Conservation (phyloP, 2,888 invertebrate species). For the Beris morrisii region DNA sequence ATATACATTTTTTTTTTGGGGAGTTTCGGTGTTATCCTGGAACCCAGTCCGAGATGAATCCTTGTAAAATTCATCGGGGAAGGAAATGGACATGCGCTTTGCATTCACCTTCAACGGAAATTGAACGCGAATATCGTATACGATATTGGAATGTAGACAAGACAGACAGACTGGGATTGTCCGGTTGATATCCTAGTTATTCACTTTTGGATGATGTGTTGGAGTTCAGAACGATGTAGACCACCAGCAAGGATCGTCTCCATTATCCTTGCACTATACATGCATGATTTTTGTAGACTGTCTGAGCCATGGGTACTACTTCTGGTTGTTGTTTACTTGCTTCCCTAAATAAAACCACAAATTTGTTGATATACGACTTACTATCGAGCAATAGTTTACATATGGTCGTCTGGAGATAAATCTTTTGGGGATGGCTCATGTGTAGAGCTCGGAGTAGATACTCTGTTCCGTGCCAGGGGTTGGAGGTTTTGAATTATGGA, state of each 20-base stretch:
- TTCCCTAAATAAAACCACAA: slow-evolving; percentile 23
- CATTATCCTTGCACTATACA: too few relatives aligned
- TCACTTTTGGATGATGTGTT: too few relatives aligned
- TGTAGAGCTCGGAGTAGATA: not conserved
- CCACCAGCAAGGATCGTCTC: too few relatives aligned
- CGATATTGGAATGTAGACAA: slow-evolving; percentile 16
- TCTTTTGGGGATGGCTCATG: slow-evolving; percentile 23
- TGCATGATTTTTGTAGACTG: too few relatives aligned
- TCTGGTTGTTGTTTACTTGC: slow-evolving; percentile 18
- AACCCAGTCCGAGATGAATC: slow-evolving; percentile 16
- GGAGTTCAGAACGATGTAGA: too few relatives aligned
- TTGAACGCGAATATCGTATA: slow-evolving; percentile 10
- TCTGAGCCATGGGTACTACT: too few relatives aligned
- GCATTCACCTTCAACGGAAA: not conserved
- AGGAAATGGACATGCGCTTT: slow-evolving; percentile 2
- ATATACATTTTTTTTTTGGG: slow-evolving; percentile 32
- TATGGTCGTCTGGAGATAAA: slow-evolving; percentile 23
- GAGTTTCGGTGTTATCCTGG: slow-evolving; percentile 19
- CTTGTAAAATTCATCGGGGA: not conserved
- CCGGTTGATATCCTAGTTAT: too few relatives aligned
- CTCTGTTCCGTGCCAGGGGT: not conserved
- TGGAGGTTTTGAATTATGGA: too few relatives aligned
- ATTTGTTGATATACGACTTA: slow-evolving; percentile 29
- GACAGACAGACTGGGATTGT: not conserved
- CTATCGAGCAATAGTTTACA: slow-evolving; percentile 28